Evolutionary conservation across 2,113 vertebrate species (phyloP).

Genomic region (Regulus satrapa): DNA sequence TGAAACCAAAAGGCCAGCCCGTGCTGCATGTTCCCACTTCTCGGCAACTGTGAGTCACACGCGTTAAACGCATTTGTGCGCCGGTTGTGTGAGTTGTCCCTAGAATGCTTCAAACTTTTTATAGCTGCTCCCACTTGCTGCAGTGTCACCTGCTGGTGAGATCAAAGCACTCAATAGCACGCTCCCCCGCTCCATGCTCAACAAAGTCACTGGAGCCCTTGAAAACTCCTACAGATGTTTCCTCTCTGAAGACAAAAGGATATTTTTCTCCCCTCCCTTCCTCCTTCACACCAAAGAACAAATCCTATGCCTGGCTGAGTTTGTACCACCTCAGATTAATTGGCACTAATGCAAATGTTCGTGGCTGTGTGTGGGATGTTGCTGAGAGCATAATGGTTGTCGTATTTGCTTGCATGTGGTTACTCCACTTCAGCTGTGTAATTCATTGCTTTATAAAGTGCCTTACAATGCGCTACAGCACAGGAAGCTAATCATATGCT

Average conservation of each 20-base stretch:
- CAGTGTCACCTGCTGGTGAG: conserved; percentile 60
- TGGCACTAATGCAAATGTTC: conserved; percentile 41
- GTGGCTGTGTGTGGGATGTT: conserved; percentile 38
- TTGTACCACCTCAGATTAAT: conserved; percentile 51
- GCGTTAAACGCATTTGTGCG: not conserved
- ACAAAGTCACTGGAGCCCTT: conserved; percentile 31
- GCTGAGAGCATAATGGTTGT: conserved; percentile 47
- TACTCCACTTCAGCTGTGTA: conserved; percentile 48
- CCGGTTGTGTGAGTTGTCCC: not conserved
- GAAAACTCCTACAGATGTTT: conserved; percentile 51
- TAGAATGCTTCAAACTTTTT: conserved; percentile 42
- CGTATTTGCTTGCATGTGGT: conserved; percentile 44
- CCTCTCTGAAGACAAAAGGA: conserved; percentile 31
- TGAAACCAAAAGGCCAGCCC: not conserved
- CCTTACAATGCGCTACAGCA: not conserved
- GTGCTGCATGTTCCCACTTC: not conserved
- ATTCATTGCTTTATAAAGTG: conserved; percentile 43
- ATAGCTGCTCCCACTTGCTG: conserved; percentile 62
- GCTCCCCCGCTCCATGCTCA: conserved; percentile 13
- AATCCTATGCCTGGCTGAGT: conserved; percentile 33
- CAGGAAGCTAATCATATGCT: conserved; percentile 1
- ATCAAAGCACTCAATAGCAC: conserved; percentile 23
- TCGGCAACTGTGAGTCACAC: conserved; percentile 2
- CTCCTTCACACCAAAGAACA: conserved; percentile 46
- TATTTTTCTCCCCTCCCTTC: conserved; percentile 29